These are phyloP conservation scores for Brachyptera putata DNA, from an alignment of 2,888 invertebrate genomes.

Conservation along the genomic window DNA sequence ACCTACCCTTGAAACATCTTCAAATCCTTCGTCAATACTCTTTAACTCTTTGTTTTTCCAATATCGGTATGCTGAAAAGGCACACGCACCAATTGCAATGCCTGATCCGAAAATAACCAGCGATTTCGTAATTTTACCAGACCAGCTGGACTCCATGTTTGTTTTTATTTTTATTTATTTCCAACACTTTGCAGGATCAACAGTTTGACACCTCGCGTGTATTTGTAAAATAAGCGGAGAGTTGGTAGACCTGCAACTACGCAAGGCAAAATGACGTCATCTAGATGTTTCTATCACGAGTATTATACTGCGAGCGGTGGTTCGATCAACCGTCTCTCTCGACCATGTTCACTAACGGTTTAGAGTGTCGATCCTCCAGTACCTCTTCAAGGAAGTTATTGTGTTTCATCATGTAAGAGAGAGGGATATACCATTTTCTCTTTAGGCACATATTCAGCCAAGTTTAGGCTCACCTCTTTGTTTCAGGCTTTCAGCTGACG, in stretches of 20 bases:
- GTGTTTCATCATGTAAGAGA: too few relatives aligned
- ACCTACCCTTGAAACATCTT: constrained; percentile 45
- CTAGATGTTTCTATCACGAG: too few relatives aligned
- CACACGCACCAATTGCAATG: constrained; percentile 42
- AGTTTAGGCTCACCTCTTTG: too few relatives aligned
- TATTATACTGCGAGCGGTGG: too few relatives aligned
- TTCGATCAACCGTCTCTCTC: too few relatives aligned
- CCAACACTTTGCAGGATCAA: too few relatives aligned
- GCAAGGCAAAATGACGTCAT: too few relatives aligned
- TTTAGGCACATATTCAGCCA: too few relatives aligned
- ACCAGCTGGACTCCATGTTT: constrained; percentile 25
- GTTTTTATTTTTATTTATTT: background rate
- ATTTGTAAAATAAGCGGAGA: background rate
- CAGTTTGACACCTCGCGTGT: constrained; percentile 9
- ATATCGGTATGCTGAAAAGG: constrained; percentile 44
- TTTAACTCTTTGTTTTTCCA: constrained; percentile 44
- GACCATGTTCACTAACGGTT: too few relatives aligned
- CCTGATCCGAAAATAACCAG: constrained; percentile 38
- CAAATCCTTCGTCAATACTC: constrained; percentile 46
- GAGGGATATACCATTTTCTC: too few relatives aligned
- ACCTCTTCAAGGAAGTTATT: too few relatives aligned
- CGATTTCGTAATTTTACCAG: constrained; percentile 25
- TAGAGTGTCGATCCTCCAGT: too few relatives aligned
- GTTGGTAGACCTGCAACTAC: background rate
- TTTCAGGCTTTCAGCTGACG: constrained; percentile 2